phyloP scores from a whole-genome alignment of 1,140 invertebrate genomes.

The Orius insidiosus region DNA sequence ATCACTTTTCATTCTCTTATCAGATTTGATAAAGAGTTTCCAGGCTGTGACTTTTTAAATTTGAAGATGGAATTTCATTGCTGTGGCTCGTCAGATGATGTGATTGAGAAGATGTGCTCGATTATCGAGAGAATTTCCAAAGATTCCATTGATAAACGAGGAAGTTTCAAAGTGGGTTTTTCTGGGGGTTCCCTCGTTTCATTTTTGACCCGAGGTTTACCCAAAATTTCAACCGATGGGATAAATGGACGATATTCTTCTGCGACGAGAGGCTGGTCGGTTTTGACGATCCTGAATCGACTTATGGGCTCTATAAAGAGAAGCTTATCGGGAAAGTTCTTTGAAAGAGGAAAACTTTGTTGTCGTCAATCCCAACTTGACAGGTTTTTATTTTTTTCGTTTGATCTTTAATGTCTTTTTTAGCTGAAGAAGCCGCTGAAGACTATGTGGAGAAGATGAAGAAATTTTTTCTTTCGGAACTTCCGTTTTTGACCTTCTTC shows the following conservation, averaged over 20 bases:
- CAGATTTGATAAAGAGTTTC: too few relatives aligned
- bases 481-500: constrained; percentile 67
- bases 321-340: constrained; percentile 35
- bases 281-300: constrained; percentile 66
- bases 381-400: constrained; percentile 27
- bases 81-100: constrained; percentile 11
- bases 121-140: constrained; percentile 34
- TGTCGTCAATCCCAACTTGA: constrained; percentile 42
- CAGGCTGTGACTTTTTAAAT: too few relatives aligned
- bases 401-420: constrained; percentile 17
- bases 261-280: constrained; percentile 89
- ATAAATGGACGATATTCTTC: constrained; percentile 75
- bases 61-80: too few relatives aligned
- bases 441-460: constrained; percentile 58
- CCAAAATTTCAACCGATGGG: constrained; percentile 48
- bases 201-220: constrained; percentile 53
- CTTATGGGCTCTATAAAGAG: constrained; percentile 54
- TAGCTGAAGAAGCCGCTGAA: constrained; percentile 60
- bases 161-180: constrained; percentile 44
- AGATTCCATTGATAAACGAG: constrained; percentile 31
- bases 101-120: constrained; percentile 17
- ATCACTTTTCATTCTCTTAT: too few relatives aligned
- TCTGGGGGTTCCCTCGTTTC: constrained; percentile 79
- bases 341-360: constrained; percentile 51
- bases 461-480: constrained; percentile 36